These are phyloP conservation scores for Meghimatium bilineatum DNA, from an alignment of 2,888 invertebrate species.

Conservation along the genomic window DNA sequence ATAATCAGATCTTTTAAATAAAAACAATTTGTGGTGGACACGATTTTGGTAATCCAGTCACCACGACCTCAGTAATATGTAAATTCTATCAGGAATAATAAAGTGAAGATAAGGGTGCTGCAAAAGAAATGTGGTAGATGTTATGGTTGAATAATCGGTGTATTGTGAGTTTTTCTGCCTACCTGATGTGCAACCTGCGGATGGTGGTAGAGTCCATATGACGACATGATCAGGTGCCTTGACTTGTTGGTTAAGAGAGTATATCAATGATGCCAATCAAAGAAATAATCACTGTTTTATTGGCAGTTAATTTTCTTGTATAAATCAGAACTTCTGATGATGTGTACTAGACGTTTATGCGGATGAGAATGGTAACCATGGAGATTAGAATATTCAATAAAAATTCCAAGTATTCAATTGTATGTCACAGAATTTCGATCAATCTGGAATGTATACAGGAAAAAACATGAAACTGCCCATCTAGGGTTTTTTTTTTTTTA, in stretches of 20 bases:
- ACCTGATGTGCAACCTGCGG: conserved; percentile 53
- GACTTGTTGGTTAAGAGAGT: neutral
- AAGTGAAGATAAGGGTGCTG: no score
- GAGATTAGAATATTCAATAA: neutral
- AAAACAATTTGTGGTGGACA: no score
- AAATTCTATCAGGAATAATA: no score
- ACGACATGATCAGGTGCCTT: conserved; percentile 42
- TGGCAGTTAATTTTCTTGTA: neutral
- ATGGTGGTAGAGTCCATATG: conserved; percentile 53
- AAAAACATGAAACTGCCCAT: no score
- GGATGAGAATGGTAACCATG: neutral
- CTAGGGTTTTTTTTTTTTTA: neutral
- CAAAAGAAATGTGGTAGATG: no score
- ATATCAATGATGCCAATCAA: no score
- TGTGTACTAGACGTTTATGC: neutral
- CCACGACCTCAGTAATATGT: no score
- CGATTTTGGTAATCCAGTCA: no score
- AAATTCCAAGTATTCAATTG: neutral
- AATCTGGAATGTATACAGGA: conserved; percentile 34
- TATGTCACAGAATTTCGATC: neutral
- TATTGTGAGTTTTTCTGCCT: conserved; percentile 17
- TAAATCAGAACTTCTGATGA: no score
- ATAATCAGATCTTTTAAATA: no score
- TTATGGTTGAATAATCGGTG: neutral
- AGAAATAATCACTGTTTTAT: neutral